phyloP scores from a whole-genome alignment of 2,888 invertebrate species.

The Nephrotoma appendiculata region DNA sequence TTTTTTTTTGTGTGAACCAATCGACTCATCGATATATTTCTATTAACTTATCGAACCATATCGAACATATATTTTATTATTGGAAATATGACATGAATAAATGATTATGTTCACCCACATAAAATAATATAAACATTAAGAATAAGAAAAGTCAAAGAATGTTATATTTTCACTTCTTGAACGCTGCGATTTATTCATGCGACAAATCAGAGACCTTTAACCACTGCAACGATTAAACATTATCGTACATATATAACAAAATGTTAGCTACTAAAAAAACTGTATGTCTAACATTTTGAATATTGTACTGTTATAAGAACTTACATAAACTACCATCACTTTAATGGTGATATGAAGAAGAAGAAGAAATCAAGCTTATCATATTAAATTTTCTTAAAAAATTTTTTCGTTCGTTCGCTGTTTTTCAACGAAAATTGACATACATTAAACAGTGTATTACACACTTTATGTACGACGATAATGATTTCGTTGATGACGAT shows the following conservation, averaged over 20 bases:
- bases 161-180: too few relatives aligned
- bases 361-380: background rate
- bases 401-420: background rate
- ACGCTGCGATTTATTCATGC: too few relatives aligned
- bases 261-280: too few relatives aligned
- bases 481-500: background rate
- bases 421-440: background rate
- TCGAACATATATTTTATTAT: background rate
- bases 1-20: background rate
- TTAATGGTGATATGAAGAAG: background rate
- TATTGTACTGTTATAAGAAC: background rate
- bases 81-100: background rate
- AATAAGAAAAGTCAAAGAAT: too few relatives aligned
- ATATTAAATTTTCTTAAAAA: background rate
- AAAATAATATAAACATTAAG: background rate
- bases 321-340: background rate
- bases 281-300: too few relatives aligned
- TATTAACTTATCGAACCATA: background rate
- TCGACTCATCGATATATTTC: background rate
- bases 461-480: background rate
- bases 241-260: too few relatives aligned
- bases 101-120: background rate
- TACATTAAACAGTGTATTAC: background rate
- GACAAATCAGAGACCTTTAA: background rate
- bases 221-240: too few relatives aligned